phyloP scores from a whole-genome alignment of 2,113 vertebrate genomes.

The Chunga burmeisteri region DNA sequence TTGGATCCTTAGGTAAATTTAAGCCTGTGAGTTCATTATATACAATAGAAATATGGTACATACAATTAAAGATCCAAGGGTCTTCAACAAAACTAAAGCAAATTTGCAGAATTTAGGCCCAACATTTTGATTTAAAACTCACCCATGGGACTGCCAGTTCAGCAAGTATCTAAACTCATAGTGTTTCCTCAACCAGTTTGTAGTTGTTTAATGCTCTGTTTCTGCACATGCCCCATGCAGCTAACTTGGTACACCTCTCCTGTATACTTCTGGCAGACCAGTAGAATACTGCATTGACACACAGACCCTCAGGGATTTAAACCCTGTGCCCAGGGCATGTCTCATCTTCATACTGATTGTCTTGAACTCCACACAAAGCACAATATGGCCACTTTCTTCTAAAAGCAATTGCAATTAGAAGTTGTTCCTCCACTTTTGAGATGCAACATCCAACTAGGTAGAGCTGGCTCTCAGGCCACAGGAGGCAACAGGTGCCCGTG shows the following conservation, averaged over 20 bases:
- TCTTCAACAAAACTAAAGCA: background rate
- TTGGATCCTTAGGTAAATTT: background rate
- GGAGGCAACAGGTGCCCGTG: accelerated
- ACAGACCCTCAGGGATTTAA: background rate
- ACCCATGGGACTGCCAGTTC: background rate
- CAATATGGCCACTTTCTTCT: background rate
- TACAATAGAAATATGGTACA: background rate
- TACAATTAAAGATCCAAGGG: background rate
- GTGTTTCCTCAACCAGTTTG: accelerated
- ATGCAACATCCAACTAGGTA: background rate
- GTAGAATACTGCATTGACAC: background rate
- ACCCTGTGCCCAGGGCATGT: background rate
- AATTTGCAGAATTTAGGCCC: background rate
- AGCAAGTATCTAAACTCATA: background rate
- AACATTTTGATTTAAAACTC: background rate
- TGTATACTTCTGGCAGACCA: background rate
- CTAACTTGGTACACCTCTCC: background rate
- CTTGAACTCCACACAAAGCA: background rate
- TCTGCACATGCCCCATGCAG: background rate
- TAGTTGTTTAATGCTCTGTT: background rate
- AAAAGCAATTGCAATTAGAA: background rate
- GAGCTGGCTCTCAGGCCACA: background rate
- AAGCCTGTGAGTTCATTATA: background rate
- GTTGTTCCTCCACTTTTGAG: background rate
- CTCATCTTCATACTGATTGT: background rate